These are phyloP conservation scores for Ranitomeya imitator DNA, from an alignment of 2,113 vertebrate genomes.

Conservation along the genomic window DNA sequence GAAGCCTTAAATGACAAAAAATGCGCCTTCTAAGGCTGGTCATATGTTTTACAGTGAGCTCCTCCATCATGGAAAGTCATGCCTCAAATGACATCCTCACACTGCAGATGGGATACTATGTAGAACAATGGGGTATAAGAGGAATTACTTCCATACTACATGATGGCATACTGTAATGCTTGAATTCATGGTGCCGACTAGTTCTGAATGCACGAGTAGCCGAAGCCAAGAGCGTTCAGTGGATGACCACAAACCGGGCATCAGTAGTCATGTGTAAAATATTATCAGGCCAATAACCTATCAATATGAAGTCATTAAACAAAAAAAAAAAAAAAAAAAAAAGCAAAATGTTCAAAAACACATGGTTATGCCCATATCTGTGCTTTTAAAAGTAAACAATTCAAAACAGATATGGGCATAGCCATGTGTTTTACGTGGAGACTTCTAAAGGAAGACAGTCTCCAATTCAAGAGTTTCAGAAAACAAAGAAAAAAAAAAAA, in stretches of 20 bases:
- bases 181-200: not conserved
- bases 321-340: not conserved
- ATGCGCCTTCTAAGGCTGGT: not conserved
- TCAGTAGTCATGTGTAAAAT: too few species aligned
- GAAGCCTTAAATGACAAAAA: too few species aligned
- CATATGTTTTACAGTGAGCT: not conserved
- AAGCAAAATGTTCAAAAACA: too few species aligned
- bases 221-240: not conserved
- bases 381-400: too few species aligned
- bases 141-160: constrained; percentile 3
- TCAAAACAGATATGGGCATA: too few species aligned
- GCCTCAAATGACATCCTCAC: not conserved
- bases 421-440: too few species aligned
- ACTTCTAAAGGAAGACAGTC: too few species aligned
- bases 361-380: too few species aligned
- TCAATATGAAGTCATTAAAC: too few species aligned
- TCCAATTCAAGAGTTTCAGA: too few species aligned
- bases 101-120: constrained; percentile 4
- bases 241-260: not conserved
- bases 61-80: not conserved
- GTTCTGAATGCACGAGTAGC: not conserved
- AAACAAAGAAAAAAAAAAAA: too few species aligned
- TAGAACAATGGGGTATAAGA: not conserved
- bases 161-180: not conserved
- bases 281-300: too few species aligned